Conservation (phyloP, 2,888 invertebrate genomes). For the Ectemnius continuus region DNA sequence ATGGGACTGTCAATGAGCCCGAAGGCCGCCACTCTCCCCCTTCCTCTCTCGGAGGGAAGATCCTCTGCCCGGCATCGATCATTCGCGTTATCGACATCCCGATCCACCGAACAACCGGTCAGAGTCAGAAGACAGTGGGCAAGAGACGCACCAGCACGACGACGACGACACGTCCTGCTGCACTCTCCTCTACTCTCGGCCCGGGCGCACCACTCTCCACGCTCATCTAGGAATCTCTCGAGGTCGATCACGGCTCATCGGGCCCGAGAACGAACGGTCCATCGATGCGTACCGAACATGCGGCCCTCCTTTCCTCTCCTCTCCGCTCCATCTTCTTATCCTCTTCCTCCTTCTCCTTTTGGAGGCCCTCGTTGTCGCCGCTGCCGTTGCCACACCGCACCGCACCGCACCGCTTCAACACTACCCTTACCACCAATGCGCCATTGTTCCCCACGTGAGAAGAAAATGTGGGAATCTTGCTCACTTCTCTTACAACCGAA, state of each 20-base stretch:
- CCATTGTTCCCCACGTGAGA: constrained; percentile 48
- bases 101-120: constrained; percentile 65
- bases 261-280: constrained; percentile 70
- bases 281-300: constrained; percentile 53
- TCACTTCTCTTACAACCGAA: not conserved
- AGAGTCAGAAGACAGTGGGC: constrained; percentile 63
- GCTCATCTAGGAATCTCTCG: constrained; percentile 70
- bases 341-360: not conserved
- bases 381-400: constrained; percentile 28
- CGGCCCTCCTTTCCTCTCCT: constrained; percentile 36
- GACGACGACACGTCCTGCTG: constrained; percentile 56
- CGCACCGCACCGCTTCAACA: constrained; percentile 29
- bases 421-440: constrained; percentile 16
- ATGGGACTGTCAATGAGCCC: constrained; percentile 52
- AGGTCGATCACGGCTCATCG: constrained; percentile 73
- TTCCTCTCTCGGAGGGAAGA: constrained; percentile 51
- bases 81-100: constrained; percentile 76
- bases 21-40: constrained; percentile 46
- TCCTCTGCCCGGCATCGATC: constrained; percentile 71
- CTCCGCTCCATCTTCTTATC: not conserved
- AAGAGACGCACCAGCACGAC: constrained; percentile 42
- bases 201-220: constrained; percentile 17
- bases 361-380: not conserved
- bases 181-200: too few species aligned
- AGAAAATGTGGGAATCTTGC: constrained; percentile 31